Evolutionary conservation across 2,888 invertebrate genomes (phyloP).

Genomic region (Orthosia cruda): DNA sequence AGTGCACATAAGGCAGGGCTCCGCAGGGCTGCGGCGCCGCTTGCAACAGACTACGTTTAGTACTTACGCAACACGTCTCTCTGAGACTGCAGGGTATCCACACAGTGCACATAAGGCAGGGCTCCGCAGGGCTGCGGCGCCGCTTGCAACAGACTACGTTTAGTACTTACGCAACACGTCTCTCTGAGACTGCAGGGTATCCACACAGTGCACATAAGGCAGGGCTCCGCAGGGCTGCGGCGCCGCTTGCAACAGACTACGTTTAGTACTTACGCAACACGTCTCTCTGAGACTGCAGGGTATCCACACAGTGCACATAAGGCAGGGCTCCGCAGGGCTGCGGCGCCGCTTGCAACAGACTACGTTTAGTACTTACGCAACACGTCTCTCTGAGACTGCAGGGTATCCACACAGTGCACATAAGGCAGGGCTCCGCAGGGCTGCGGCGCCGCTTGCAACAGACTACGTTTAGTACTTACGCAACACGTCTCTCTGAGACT

Average conservation of each 20-base stretch:
- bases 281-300: slow-evolving; percentile 77
- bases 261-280: slow-evolving; percentile 81
- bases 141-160: slow-evolving; percentile 63
- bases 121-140: slow-evolving; percentile 68
- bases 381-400: slow-evolving; percentile 78
- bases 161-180: slow-evolving; percentile 83
- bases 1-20: slow-evolving; percentile 74
- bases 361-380: slow-evolving; percentile 79
- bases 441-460: slow-evolving; percentile 60
- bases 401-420: slow-evolving; percentile 73
- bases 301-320: slow-evolving; percentile 75
- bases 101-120: slow-evolving; percentile 73
- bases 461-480: slow-evolving; percentile 75
- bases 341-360: slow-evolving; percentile 59
- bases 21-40: slow-evolving; percentile 64
- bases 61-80: slow-evolving; percentile 81
- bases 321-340: slow-evolving; percentile 71
- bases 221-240: slow-evolving; percentile 69
- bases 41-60: slow-evolving; percentile 65
- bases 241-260: slow-evolving; percentile 59
- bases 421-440: slow-evolving; percentile 74
- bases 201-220: slow-evolving; percentile 75
- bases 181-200: slow-evolving; percentile 75
- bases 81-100: slow-evolving; percentile 76
- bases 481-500: slow-evolving; percentile 78